Base-by-base conservation (phyloP, 2,113 vertebrate species). In the Eleginops maclovinus region DNA sequence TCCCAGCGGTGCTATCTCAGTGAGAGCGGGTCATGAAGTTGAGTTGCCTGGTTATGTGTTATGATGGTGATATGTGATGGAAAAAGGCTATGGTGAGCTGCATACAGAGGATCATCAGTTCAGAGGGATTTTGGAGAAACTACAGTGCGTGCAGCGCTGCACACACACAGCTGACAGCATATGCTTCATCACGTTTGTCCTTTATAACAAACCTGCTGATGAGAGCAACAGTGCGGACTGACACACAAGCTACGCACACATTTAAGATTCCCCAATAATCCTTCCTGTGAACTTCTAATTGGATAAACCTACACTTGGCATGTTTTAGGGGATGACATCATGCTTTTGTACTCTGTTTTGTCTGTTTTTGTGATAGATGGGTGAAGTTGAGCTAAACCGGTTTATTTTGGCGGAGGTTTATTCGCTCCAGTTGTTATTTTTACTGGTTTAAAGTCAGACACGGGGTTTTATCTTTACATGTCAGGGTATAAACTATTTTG, bases 321-420 rank as follows among this genome's bases (percentile, higher is more conserved):
- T 73, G 72, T 86, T 77, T 80, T 74, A 26, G 26, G 13, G 65
- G 83, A 91, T 92, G 90, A 93, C 90, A 89, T 92, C 92, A 93
- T 93, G 65, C 82, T 79, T 85, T 81, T 79, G 75, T 79, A n/a
- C 61, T 83, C 53, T 74, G 56, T 63, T 59, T 21, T n/a, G n/a
- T n/a, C n/a, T n/a, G n/a, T n/a, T n/a, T n/a, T n/a, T 15, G n/a
- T 60, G 73, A 65, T 58, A 68, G 65, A 68, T 65, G 41, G 13
- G 15, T 50, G 36, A 72, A 75, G 76, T 65, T 88, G 72, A 49
- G 40, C n/a, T 11, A 24, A 36, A 46, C 2, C n/a, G 17, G 22
- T 86, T 72, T 49, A 11, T 71, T 73, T 65, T 76, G 54, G 59
- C 65, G 17, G 13, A 36, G 0, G 47, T 64, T 49, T 28, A 59